Evolutionary conservation across 2,888 invertebrate genomes (phyloP).

Genomic region (Cylloceria caligata): DNA sequence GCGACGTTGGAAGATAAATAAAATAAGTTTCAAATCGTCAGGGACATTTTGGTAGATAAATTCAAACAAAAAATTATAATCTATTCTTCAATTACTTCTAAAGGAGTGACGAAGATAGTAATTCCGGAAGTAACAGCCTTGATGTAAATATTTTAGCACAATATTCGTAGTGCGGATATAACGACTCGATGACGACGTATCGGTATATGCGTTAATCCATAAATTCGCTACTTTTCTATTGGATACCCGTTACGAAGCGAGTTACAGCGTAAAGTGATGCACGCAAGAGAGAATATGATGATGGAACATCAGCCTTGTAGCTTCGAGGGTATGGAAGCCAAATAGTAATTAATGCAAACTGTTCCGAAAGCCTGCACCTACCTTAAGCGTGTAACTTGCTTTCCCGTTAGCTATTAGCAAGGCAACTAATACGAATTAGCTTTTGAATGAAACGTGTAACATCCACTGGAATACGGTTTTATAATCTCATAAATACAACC

Average conservation of each 20-base stretch:
- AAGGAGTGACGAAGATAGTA: neutral
- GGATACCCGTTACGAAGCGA: neutral
- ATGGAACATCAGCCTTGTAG: neutral
- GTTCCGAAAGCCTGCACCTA: neutral
- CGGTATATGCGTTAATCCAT: neutral
- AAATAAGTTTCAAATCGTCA: neutral
- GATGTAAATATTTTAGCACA: neutral
- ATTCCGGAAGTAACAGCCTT: neutral
- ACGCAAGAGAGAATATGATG: neutral
- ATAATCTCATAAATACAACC: neutral
- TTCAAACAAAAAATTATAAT: neutral
- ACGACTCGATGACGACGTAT: neutral
- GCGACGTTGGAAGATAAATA: too few relatives aligned
- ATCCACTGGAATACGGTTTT: neutral
- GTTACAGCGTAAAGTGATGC: neutral
- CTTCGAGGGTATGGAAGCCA: constrained; percentile 8
- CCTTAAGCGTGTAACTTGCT: neutral
- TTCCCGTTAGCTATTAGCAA: neutral
- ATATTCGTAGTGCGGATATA: neutral
- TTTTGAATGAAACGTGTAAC: neutral
- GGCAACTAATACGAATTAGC: neutral
- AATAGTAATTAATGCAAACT: constrained; percentile 17
- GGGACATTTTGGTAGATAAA: neutral
- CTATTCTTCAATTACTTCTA: neutral
- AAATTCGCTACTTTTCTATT: neutral